phyloP scores from a whole-genome alignment of 1,140 invertebrate species.

The Danaus plexippus region DNA sequence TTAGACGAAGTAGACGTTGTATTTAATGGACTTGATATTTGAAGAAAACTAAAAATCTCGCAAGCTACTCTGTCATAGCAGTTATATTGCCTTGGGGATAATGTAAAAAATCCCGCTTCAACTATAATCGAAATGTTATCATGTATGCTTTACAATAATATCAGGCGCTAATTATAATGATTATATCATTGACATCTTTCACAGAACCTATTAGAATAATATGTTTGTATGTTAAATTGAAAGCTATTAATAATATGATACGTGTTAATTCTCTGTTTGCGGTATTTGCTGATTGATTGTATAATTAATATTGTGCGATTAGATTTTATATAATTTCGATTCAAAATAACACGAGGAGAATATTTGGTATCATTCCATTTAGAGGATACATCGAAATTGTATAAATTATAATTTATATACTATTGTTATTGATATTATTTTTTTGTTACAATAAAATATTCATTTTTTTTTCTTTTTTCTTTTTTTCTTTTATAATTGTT shows the following conservation, averaged over 20 bases:
- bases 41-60: slow-evolving; percentile 5
- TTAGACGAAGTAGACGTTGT: slow-evolving; percentile 32
- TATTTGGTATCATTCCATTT: neutral
- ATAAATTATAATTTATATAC: no score
- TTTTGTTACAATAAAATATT: slow-evolving; percentile 43
- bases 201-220: slow-evolving; percentile 10
- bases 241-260: slow-evolving; percentile 13
- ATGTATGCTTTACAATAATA: neutral
- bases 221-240: slow-evolving; percentile 14
- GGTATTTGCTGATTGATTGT: slow-evolving; percentile 21
- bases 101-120: slow-evolving; percentile 15
- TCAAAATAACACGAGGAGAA: neutral
- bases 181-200: slow-evolving; percentile 8
- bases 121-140: slow-evolving; percentile 3
- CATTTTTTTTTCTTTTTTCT: slow-evolving; percentile 57
- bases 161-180: slow-evolving; percentile 5
- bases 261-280: slow-evolving; percentile 45
- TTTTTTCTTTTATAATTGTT: slow-evolving; percentile 65
- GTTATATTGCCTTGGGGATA: slow-evolving; percentile 15
- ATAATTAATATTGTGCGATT: slow-evolving; percentile 8
- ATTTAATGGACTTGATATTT: slow-evolving; percentile 6
- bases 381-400: no score
- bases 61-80: slow-evolving; percentile 1
- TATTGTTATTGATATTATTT: slow-evolving; percentile 24
- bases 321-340: slow-evolving; percentile 4